Base-by-base conservation (phyloP, 2,888 invertebrate species). In the Drosophila greeni region DNA sequence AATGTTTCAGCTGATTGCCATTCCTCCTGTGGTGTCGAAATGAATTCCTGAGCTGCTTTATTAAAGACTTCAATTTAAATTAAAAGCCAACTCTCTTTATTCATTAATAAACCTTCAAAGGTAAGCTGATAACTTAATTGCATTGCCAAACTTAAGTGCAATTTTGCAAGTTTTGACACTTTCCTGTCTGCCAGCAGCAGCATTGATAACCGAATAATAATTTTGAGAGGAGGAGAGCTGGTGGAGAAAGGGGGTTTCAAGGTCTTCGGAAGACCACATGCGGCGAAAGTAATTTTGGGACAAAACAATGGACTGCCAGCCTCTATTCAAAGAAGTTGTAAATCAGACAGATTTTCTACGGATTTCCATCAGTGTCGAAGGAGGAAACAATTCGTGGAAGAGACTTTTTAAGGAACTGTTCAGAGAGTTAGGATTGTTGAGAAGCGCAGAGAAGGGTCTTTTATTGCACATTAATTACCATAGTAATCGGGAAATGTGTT, bases 321-420 rank as follows among this genome's bases (percentile, higher is more conserved):
- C 95, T 95, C 86, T 97, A 93, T 89, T 97, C 5, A 2, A 97
- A 0, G 95, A 98, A 88, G 94, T 97, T 3, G 90, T 95, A 2
- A 95, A 97, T 87, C 92, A 94, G 93, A 88, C 88, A 75, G 92
- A 93, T 75, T 96, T 96, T 81, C 95, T 95, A 0, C 92, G 91
- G 26, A 29, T 29, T 1, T 90, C 95, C 47, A 84, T 95, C 34
- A 91, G 92, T 82, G 4, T 95, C 95, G 12, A 94, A 93, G 2
- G 91, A 94, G 37, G 6, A 84, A 20, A 84, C 74, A 3, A 57
- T 82, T 84, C 57, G 5, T 36, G 59, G 43, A 59, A 59, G 6
- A 11, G n/a, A 16, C 11, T 16, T 42, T 24, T 24, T 3, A 11
- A 9, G 6, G 11, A 42, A 42, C 11, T 26, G 43, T 2, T 11